Evolutionary conservation across 2,113 vertebrate species (phyloP).

Genomic region (Macroglossus sobrinus): DNA sequence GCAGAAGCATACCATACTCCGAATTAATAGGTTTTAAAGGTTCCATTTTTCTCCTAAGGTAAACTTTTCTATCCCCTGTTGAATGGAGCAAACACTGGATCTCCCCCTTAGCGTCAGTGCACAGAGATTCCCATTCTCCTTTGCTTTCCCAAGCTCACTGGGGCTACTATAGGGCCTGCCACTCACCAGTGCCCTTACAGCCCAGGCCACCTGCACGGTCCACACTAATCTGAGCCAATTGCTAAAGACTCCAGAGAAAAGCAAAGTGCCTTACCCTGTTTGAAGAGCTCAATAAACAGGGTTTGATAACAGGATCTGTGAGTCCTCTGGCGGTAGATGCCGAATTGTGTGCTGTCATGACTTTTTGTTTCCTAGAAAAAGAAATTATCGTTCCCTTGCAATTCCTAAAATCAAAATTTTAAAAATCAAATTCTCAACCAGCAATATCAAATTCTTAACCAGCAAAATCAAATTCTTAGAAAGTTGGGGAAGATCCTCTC

Average conservation of each 20-base stretch:
- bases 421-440: not conserved
- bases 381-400: not conserved
- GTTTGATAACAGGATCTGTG: not conserved
- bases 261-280: too few species aligned
- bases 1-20: not conserved
- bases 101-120: not conserved
- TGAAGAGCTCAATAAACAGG: not conserved
- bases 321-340: not conserved
- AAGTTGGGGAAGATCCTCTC: not conserved
- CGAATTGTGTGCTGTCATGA: not conserved
- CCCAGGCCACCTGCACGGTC: not conserved
- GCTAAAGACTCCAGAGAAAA: not conserved
- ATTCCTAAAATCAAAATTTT: not conserved
- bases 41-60: not conserved
- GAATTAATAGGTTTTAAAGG: not conserved
- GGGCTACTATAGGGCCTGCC: not conserved
- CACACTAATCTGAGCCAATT: not conserved
- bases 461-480: not conserved
- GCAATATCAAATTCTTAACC: not conserved
- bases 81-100: not conserved
- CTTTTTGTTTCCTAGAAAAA: not conserved
- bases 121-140: not conserved
- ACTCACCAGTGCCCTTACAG: not conserved
- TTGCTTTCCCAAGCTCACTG: fast-evolving
- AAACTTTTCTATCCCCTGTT: not conserved